Evolutionary conservation across 2,113 vertebrate species (phyloP).

Genomic region (Orycteropus afer): DNA sequence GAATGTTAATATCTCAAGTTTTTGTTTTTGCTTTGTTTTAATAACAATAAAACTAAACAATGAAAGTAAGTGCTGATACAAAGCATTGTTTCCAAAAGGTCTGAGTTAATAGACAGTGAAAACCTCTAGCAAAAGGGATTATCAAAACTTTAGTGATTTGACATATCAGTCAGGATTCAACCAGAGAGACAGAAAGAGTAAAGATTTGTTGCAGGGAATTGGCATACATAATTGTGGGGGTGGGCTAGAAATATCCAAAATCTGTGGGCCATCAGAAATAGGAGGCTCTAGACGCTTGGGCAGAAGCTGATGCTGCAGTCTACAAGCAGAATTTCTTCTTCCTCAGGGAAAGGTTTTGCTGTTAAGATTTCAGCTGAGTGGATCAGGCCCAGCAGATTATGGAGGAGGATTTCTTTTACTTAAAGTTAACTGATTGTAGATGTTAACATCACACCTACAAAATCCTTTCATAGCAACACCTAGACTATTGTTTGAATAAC

Average conservation of each 20-base stretch:
- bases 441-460: neutral
- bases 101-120: neutral
- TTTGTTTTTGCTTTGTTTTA: neutral
- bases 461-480: neutral
- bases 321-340: neutral
- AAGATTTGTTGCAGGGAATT: neutral
- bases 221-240: neutral
- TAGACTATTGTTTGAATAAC: neutral
- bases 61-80: neutral
- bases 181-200: neutral
- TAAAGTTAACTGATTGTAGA: neutral
- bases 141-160: neutral
- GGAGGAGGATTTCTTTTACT: neutral
- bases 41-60: neutral
- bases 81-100: slow-evolving; percentile 38
- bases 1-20: neutral
- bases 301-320: neutral
- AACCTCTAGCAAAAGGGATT: neutral
- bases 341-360: neutral
- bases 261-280: neutral
- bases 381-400: neutral
- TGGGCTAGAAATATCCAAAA: neutral
- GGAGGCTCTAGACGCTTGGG: neutral
- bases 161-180: neutral
- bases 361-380: neutral